Percentiles rank a stretch among this genome's conserved stretches.
These are phyloP conservation scores for Ornithorhynchus anatinus DNA, from an alignment of 2,113 vertebrate genomes.

Conservation along the genomic window DNA sequence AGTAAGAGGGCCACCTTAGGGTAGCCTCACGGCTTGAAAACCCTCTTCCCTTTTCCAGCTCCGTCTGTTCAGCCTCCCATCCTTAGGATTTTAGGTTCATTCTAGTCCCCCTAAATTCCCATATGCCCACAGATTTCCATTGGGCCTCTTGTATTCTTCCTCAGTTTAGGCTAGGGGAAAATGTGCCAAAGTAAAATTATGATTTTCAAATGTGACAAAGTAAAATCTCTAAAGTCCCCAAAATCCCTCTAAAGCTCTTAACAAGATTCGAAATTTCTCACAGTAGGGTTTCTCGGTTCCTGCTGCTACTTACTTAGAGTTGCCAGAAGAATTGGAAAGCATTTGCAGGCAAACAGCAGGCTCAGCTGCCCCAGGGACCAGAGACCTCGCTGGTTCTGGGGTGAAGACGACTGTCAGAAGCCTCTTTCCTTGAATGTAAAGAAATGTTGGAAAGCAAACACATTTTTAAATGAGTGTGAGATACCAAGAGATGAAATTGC, in stretches of 20 bases:
- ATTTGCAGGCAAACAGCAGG: conserved; percentile 18
- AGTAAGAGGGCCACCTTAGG: not conserved
- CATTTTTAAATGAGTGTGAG: conserved; percentile 40
- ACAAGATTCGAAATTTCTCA: conserved; percentile 45
- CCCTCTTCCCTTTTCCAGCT: not conserved
- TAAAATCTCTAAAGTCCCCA: conserved; percentile 53
- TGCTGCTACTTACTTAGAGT: conserved; percentile 39
- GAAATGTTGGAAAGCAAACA: conserved; percentile 51
- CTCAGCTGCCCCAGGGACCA: conserved; percentile 24
- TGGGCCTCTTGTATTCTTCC: conserved; percentile 50
- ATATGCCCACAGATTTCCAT: too few relatives aligned
- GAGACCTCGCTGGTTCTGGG: conserved; percentile 18
- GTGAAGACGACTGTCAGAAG: conserved; percentile 59
- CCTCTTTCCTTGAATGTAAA: conserved; percentile 52
- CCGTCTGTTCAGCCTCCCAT: too few relatives aligned
- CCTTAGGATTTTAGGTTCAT: too few relatives aligned
- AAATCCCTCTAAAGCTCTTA: conserved; percentile 50
- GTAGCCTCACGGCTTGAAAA: not conserved
- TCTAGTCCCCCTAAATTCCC: too few relatives aligned
- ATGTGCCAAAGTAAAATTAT: conserved; percentile 32
- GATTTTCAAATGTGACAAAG: conserved; percentile 38
- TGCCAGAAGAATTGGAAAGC: conserved; percentile 39
- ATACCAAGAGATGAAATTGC: conserved; percentile 53
- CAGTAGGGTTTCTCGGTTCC: conserved; percentile 36
- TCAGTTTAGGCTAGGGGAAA: conserved; percentile 46